Evolutionary conservation across 2,888 invertebrate genomes (phyloP), one percentile per base, ranked within the genome.

Genomic region (Aphidius colemani): DNA sequence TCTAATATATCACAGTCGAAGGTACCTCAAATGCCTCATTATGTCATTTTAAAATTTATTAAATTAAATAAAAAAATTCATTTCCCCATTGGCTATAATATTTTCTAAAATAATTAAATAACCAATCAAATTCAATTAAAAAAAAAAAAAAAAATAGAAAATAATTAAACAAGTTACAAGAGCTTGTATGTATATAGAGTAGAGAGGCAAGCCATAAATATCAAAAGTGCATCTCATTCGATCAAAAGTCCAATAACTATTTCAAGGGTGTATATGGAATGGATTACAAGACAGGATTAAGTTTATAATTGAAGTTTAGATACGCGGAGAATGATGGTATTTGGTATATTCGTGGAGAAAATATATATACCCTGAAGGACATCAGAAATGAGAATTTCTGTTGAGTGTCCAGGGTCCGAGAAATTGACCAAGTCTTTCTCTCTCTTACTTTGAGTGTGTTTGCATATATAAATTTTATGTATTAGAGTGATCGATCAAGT

Each of bases 401-500:
- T 45, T 59, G 65, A 71, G 71, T 72, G 71, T 72, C 70, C 70
- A 71, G 60, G 50, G 70, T 67, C 64, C 66, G 51, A 61, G 72
- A 69, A 71, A 69, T 70, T 72, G 68, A 67, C 68, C 69, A 71
- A 69, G 69, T 74, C 39, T 46, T 7, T 30, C 39, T 30, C 70
- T 69, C 69, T 55, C 11, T 18, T 50, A 58, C 46, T 50, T 51
- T 55, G 59, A 51, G 51, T 57, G 39, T 48, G 44, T 63, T 59
- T 63, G 55, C 51, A 65, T 63, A 67, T 49, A 73, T 73, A 70
- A 72, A 58, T 46, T 50, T 51, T 55, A 59, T 51, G 51, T 57
- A 30, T 18, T 18, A 18, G 13, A 71, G 75, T 75, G 75, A 78
- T 78, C 78, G 78, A 78, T 78, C 78, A 78, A 71, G 71, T 72